A percentile compares a stretch with the other conserved stretches of the same genome.
phyloP scores from a whole-genome alignment of 2,113 vertebrate genomes.

The Gnathonemus longibarbis region DNA sequence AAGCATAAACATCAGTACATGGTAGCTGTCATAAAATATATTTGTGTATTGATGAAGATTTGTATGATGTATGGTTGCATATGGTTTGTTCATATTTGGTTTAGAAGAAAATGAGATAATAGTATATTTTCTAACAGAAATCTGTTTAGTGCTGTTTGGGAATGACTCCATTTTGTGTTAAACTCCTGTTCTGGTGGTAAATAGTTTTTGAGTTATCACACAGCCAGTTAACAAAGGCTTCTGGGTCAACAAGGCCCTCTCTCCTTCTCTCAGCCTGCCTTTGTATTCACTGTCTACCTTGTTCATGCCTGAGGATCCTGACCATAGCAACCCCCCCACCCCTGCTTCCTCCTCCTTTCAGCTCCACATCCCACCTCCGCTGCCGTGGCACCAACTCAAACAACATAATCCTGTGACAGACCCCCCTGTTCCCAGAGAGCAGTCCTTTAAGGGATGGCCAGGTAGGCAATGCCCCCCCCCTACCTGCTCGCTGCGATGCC shows the following conservation, averaged over 20 bases:
- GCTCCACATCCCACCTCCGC: not conserved
- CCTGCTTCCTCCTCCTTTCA: not conserved
- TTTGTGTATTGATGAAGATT: not conserved
- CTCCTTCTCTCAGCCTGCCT: not conserved
- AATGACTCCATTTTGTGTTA: slow-evolving; percentile 33
- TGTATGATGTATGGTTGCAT: not conserved
- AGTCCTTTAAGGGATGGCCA: too few relatives aligned
- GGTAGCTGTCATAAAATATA: not conserved
- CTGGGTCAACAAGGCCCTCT: slow-evolving; percentile 51
- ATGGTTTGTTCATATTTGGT: not conserved
- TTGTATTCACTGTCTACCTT: not conserved
- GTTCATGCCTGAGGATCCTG: not conserved
- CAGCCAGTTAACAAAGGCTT: slow-evolving; percentile 44
- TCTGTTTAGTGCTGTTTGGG: slow-evolving; percentile 40
- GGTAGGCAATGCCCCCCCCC: not conserved
- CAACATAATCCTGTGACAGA: not conserved
- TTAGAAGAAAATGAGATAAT: slow-evolving; percentile 27
- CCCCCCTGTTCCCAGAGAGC: not conserved
- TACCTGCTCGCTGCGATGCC: not conserved
- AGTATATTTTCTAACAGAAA: slow-evolving; percentile 36
- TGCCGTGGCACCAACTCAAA: not conserved
- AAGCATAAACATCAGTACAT: not conserved
- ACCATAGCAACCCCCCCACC: not conserved
- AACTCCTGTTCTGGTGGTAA: slow-evolving; percentile 55
- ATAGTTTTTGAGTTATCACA: slow-evolving; percentile 67